Evolutionary conservation across 1,140 invertebrate genomes (phyloP), one percentile per base, ranked within the genome.

Genomic region (Bradysia coprophila): DNA sequence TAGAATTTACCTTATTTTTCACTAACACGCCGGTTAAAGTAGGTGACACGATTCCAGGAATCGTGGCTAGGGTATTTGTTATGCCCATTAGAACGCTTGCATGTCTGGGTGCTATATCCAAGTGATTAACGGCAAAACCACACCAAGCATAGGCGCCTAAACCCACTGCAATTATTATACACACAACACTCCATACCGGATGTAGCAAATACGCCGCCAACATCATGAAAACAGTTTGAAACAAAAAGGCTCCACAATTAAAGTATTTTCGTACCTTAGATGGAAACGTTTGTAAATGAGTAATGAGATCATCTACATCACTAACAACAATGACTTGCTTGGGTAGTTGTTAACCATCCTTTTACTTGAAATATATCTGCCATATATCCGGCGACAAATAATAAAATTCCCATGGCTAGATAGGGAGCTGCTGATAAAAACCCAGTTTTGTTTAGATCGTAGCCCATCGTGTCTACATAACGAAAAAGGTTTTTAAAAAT

Each of bases 111-210:
- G 86, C 86, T 47, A 91, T 77, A 56, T 91, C 86, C 53, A 91
- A 58, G 54, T 87, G 82, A 62, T 91, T 89, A 4, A 89, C 83
- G 56, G 77, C 78, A 56, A 83, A 90, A 38, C 83, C 88, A 13
- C 82, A 78, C 81, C 83, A 89, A 6, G 86, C 81, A 56, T 91
- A 88, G 1, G 84, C 89, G 21, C 86, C 85, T 10, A 90, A 64
- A 1, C 87, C 87, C 9, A 91, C 83, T 15, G 87, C 85, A 40
- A 89, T 69, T 1, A 81, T 85, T 6, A 94, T 66, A 56, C 74
- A 89, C 1, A 73, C 62, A 11, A 90, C 69, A 22, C 79, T 81
- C 37, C 71, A 70, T 1, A 61, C 63, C 11, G 77, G 65, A 15
- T 74, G 71, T 32, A 69, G 59, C 1, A 77, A 60, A 51, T 78